Percentiles rank a stretch among this genome's conserved stretches.
These are phyloP conservation scores for Ochropleura leucogaster DNA, from an alignment of 2,888 invertebrate species.

Conservation along the genomic window DNA sequence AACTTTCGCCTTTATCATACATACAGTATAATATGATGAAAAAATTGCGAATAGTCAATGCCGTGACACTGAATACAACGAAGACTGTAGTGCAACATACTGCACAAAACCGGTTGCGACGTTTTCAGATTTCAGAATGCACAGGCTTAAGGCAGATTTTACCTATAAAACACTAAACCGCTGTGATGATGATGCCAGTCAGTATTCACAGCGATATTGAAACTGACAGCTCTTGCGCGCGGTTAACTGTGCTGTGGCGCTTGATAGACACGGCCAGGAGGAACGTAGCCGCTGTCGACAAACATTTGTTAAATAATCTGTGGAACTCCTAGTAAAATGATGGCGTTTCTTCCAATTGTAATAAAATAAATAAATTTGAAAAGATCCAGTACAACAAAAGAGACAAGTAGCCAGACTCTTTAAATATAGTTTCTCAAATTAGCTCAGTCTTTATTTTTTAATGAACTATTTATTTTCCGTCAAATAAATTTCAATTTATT, in stretches of 20 bases:
- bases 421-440: too few relatives aligned
- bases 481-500: too few relatives aligned
- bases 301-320: not conserved
- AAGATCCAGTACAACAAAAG: not conserved
- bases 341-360: not conserved
- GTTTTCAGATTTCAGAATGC: not conserved
- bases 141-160: not conserved
- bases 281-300: not conserved
- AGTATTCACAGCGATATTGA: not conserved
- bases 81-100: not conserved
- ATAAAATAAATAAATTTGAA: not conserved
- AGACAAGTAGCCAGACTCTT: too few relatives aligned
- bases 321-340: not conserved
- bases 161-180: not conserved
- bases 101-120: not conserved
- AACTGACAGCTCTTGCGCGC: not conserved
- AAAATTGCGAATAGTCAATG: not conserved
- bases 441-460: too few relatives aligned
- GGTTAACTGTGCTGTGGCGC: not conserved
- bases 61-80: not conserved
- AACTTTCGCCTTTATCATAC: too few relatives aligned
- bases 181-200: not conserved
- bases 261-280: not conserved
- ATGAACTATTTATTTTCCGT: too few relatives aligned
- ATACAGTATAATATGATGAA: not conserved